phyloP scores from a whole-genome alignment of 2,113 vertebrate species.

The Lophius piscatorius region DNA sequence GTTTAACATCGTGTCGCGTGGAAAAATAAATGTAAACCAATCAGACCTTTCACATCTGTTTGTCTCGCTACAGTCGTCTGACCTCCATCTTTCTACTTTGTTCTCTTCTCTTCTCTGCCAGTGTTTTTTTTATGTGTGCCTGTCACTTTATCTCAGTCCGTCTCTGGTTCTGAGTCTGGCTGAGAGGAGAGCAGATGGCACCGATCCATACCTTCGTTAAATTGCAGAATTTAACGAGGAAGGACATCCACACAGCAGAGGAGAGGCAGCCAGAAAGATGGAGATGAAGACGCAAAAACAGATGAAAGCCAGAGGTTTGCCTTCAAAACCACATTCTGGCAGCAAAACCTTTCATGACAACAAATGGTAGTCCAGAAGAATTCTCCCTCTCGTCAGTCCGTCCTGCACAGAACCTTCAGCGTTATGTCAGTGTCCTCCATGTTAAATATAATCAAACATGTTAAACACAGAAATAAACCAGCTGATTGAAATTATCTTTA shows the following conservation, averaged over 20 bases:
- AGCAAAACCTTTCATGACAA: conserved; percentile 11
- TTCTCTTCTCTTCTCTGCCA: background rate
- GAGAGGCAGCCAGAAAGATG: conserved; percentile 21
- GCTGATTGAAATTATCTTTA: too few species aligned
- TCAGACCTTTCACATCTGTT: conserved; percentile 27
- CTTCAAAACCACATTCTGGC: conserved; percentile 7
- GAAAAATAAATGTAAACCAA: conserved; percentile 47
- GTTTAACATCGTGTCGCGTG: conserved; percentile 44
- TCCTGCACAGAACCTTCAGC: conserved; percentile 8
- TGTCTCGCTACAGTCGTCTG: background rate
- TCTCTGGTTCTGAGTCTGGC: conserved; percentile 27
- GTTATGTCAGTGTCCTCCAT: too few species aligned
- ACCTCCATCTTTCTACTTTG: background rate
- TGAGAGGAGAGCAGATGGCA: conserved; percentile 58
- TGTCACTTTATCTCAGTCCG: conserved; percentile 22
- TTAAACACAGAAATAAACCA: too few species aligned
- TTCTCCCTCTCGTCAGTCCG: conserved; percentile 7
- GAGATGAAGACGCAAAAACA: conserved; percentile 19
- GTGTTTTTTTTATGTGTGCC: background rate
- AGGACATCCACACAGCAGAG: conserved; percentile 27
- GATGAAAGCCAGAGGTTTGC: conserved; percentile 25
- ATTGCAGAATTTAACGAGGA: conserved; percentile 49
- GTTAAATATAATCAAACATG: too few species aligned
- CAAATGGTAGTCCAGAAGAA: conserved; percentile 5
- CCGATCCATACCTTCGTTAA: conserved; percentile 64